phyloP scores from a whole-genome alignment of 2,888 invertebrate genomes.

The Malacosoma neustria region DNA sequence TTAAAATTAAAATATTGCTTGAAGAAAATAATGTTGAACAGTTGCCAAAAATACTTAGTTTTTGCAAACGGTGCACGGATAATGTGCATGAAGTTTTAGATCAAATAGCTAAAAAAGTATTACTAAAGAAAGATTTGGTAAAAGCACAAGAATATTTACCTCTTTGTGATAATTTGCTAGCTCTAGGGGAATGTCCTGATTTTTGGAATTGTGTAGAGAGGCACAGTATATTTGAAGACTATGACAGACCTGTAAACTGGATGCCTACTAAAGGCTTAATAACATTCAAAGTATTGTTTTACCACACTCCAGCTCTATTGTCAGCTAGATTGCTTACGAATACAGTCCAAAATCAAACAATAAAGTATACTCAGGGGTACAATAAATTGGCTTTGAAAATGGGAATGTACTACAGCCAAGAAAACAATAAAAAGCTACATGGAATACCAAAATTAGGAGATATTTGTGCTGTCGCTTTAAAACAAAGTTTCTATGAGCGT shows the following conservation, averaged over 20 bases:
- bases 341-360: constrained; percentile 17
- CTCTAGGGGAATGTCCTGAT: constrained; percentile 78
- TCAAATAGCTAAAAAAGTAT: constrained; percentile 36
- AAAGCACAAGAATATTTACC: constrained; percentile 53
- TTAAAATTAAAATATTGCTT: constrained; percentile 69
- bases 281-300: constrained; percentile 71
- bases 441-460: constrained; percentile 68
- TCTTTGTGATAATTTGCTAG: constrained; percentile 76
- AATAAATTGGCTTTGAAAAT: constrained; percentile 46
- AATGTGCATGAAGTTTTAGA: constrained; percentile 44
- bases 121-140: constrained; percentile 45
- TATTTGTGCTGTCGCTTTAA: constrained; percentile 68
- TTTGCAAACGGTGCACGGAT: constrained; percentile 65
- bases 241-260: constrained; percentile 65
- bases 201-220: constrained; percentile 73
- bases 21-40: constrained; percentile 76
- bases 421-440: constrained; percentile 39
- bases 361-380: constrained; percentile 43
- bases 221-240: constrained; percentile 73
- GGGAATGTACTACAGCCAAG: constrained; percentile 47
- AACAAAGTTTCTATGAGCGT: constrained; percentile 63
- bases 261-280: constrained; percentile 72
- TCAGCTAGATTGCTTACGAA: constrained; percentile 66
- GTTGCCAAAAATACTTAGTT: constrained; percentile 75
- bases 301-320: constrained; percentile 77